Base-by-base conservation (phyloP, 2,797 vertebrate species). In the Pseudocheirus occidentalis region DNA sequence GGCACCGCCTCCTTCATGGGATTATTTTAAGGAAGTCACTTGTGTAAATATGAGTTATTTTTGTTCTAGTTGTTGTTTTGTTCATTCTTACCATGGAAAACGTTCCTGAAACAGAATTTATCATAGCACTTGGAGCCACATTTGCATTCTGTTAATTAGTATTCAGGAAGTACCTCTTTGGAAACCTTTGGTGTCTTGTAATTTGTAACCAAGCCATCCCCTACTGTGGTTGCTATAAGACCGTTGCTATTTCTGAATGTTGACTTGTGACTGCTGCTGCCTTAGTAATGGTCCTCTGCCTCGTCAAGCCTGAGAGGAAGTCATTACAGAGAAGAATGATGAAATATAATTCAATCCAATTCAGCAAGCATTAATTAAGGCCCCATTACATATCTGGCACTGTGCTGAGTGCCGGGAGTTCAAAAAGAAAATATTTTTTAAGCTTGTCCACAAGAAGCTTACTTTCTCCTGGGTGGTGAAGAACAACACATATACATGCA, bases 241-340 rank as follows among this genome's bases (percentile, higher is more conserved):
- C 11, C 52, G 0, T 53, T 0, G 5, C 93, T 96, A 2, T 10
- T 66, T 90, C 10, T 4, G 24, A 52, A 0, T 56, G 54, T 52
- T 87, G 91, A 52, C 7, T 87, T 2, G 40, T 87, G 73, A 87
- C 50, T 59, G 0, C 95, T 11, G 0, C 55, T 3, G 55, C 11
- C 93, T 92, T 1, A 0, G 92, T 96, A 95, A 92, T 57, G 95
- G 96, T 87, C 24, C 31, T 52, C 95, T 93, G 95, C 94, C 94
- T 90, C 93, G 0, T 89, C 0, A 9, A 2, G 94, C 94, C 92
- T 55, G 92, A 62, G 92, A 46, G 11, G 94, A 95, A 53, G 9
- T 90, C 24, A 11, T 94, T 95, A 56, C 96, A 96, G 97, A 95
- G 93, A 46, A 59, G 58, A 90, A 6, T 91, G 93, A 29, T 10